A percentile compares a stretch with the other conserved stretches of the same genome.
These are phyloP conservation scores for Gryllus longicercus DNA, from an alignment of 2,888 invertebrate species.

Conservation along the genomic window DNA sequence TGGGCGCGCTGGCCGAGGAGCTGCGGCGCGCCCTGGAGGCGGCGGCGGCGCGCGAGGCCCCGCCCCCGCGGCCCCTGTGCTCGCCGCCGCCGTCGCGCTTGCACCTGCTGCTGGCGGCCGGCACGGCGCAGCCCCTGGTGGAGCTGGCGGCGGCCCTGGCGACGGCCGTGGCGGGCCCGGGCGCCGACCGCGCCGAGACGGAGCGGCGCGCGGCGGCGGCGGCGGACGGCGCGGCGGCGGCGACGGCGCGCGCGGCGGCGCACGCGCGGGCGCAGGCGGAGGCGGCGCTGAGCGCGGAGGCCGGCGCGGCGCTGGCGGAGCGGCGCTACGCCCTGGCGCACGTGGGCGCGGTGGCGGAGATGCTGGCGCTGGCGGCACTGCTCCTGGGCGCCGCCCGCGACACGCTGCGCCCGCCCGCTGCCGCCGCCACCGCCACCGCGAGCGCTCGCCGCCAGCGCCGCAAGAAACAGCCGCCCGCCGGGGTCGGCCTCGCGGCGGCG, in stretches of 20 bases:
- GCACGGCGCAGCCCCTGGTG: neutral
- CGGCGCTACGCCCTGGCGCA: neutral
- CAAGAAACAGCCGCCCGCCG: neutral
- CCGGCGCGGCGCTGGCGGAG: neutral
- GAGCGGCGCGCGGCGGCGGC: constrained; percentile 2
- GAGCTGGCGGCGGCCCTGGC: neutral
- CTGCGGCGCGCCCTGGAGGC: constrained; percentile 18
- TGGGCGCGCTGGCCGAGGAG: constrained; percentile 23
- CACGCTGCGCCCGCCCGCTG: constrained; percentile 51
- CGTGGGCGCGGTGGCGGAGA: constrained; percentile 47
- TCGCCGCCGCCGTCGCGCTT: neutral
- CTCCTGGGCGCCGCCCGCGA: constrained; percentile 57
- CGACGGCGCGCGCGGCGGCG: neutral
- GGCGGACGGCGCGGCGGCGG: constrained; percentile 41
- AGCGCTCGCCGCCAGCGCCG: neutral
- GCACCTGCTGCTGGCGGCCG: neutral
- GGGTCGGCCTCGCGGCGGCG: neutral
- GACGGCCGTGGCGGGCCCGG: neutral
- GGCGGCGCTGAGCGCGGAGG: neutral
- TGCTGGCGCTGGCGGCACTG: constrained; percentile 56
- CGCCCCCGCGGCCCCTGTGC: neutral
- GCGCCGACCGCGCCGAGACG: neutral
- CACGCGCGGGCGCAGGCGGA: neutral
- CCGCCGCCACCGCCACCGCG: constrained; percentile 42
- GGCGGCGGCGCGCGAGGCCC: neutral